Percentiles rank a stretch among this genome's conserved stretches.
Conservation (phyloP, 2,888 invertebrate genomes). For the Hipparchia sbordonii region DNA sequence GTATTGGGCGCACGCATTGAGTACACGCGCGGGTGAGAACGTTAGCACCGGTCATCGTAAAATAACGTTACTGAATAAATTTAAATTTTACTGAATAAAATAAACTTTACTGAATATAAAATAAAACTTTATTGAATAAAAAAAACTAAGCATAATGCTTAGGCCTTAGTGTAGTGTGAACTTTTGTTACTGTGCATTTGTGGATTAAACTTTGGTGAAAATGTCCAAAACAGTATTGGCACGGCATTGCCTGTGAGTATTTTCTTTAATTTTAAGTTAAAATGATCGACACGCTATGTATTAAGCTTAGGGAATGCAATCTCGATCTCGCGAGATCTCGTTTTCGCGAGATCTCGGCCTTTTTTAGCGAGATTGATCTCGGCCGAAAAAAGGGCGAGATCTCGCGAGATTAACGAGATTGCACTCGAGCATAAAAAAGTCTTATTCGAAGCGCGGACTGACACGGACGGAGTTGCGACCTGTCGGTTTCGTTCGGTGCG, state of each 20-base stretch:
- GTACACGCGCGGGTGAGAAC: constrained; percentile 30
- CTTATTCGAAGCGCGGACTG: too few relatives aligned
- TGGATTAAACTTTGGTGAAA: constrained; percentile 35
- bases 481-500: too few relatives aligned
- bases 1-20: constrained; percentile 32
- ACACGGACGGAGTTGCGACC: too few relatives aligned
- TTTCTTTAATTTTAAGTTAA: constrained; percentile 18
- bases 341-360: too few relatives aligned
- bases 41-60: constrained; percentile 21
- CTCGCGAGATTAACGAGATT: too few relatives aligned
- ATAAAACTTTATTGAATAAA: constrained; percentile 22
- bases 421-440: too few relatives aligned
- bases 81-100: background rate
- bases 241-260: constrained; percentile 56
- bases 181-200: constrained; percentile 21
- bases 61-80: constrained; percentile 17
- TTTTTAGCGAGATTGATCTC: too few relatives aligned
- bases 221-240: constrained; percentile 49
- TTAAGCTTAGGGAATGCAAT: too few relatives aligned
- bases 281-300: background rate
- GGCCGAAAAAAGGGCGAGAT: too few relatives aligned
- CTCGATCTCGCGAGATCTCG: too few relatives aligned
- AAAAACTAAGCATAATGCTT: constrained; percentile 29
- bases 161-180: constrained; percentile 31
- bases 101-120: background rate